A percentile compares a stretch with the other conserved stretches of the same genome.
phyloP scores from a whole-genome alignment of 2,797 vertebrate species.

The Sebastolobus alascanus region DNA sequence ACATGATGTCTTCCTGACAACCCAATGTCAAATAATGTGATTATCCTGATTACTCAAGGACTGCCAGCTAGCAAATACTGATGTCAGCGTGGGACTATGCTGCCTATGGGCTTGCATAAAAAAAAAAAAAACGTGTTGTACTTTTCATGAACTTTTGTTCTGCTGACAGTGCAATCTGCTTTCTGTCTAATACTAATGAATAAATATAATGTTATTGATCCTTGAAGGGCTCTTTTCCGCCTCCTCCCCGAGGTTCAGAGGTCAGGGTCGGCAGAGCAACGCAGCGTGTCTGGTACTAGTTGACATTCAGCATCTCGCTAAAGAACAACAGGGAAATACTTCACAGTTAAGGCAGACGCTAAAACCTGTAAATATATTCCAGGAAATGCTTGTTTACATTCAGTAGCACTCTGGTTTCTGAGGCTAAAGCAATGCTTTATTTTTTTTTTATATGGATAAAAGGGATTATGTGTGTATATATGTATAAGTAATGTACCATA shows the following conservation, averaged over 20 bases:
- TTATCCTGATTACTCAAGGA: no score
- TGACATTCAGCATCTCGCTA: constrained; percentile 4
- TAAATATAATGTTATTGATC: constrained; percentile 39
- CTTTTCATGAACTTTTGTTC: constrained; percentile 13
- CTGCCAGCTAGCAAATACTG: no score
- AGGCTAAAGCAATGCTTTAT: neutral
- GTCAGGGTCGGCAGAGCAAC: constrained; percentile 16
- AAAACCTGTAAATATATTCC: neutral
- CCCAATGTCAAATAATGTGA: no score
- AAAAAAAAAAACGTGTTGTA: neutral
- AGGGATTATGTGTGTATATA: neutral
- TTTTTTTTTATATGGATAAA: neutral
- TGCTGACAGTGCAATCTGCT: neutral
- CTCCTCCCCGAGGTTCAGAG: constrained; percentile 1
- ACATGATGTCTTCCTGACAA: no score
- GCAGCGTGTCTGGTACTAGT: neutral
- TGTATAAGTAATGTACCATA: neutral
- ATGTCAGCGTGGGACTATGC: neutral
- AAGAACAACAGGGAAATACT: neutral
- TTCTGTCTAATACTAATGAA: constrained; percentile 17
- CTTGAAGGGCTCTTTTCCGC: neutral
- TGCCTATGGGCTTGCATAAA: neutral
- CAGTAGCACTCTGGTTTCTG: neutral
- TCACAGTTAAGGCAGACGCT: neutral
- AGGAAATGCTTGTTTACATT: neutral